Evolutionary conservation across 2,888 invertebrate genomes (phyloP).

Genomic region (Nomada fabriciana): DNA sequence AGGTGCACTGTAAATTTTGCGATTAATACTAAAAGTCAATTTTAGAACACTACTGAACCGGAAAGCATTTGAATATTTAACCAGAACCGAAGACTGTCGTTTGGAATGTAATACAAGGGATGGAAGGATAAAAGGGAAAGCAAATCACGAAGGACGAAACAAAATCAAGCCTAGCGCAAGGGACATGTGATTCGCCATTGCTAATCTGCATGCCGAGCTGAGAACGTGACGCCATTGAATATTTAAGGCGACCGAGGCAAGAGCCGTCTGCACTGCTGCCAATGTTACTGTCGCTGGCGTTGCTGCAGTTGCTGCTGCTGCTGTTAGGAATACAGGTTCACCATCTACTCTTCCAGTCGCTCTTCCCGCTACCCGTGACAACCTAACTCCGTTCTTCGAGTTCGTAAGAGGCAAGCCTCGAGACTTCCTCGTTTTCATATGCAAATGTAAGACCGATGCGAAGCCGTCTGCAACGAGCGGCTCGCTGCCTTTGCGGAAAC

Average conservation of each 20-base stretch:
- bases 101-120: background rate
- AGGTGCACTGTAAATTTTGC: too few species aligned
- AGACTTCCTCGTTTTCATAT: conserved; percentile 83
- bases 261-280: conserved; percentile 50
- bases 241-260: conserved; percentile 79
- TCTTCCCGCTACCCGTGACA: conserved; percentile 64
- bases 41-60: background rate
- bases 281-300: conserved; percentile 52
- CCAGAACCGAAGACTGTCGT: conserved; percentile 37
- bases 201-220: conserved; percentile 82
- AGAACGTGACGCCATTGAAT: conserved; percentile 83
- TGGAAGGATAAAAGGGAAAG: background rate
- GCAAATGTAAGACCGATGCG: conserved; percentile 77
- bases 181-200: conserved; percentile 80
- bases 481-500: conserved; percentile 61
- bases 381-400: conserved; percentile 75
- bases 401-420: conserved; percentile 80
- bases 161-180: conserved; percentile 76
- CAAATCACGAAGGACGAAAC: conserved; percentile 33
- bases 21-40: too few species aligned
- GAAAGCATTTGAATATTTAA: conserved; percentile 42
- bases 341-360: conserved; percentile 36
- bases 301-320: conserved; percentile 49
- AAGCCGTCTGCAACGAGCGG: conserved; percentile 69
- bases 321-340: conserved; percentile 30